A percentile compares a stretch with the other conserved stretches of the same genome.
Evolutionary conservation across 2,113 vertebrate species (phyloP).

Genomic region (Pristiophorus japonicus): DNA sequence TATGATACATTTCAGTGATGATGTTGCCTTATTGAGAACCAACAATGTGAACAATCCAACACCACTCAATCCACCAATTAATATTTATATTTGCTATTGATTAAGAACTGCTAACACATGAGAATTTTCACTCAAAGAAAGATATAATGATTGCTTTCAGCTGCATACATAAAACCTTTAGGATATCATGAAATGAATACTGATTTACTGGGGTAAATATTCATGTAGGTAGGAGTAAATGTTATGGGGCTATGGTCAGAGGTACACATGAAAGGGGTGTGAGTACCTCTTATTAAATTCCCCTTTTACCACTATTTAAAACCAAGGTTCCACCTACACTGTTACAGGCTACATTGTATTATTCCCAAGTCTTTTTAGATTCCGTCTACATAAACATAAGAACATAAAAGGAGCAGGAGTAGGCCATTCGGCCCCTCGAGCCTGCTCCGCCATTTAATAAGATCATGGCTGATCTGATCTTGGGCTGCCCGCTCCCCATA

Average conservation of each 20-base stretch:
- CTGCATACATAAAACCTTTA: not conserved
- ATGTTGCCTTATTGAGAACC: not conserved
- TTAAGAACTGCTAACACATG: not conserved
- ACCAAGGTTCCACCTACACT: not conserved
- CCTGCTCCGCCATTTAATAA: no score
- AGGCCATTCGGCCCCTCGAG: no score
- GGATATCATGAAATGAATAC: not conserved
- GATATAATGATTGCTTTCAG: not conserved
- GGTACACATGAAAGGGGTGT: not conserved
- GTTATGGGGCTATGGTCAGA: not conserved
- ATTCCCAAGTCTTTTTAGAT: not conserved
- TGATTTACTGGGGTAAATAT: not conserved
- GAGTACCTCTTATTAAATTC: not conserved
- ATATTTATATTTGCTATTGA: not conserved
- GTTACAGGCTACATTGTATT: not conserved
- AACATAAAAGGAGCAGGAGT: no score
- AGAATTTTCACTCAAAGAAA: not conserved
- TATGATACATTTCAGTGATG: not conserved
- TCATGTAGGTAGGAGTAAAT: not conserved
- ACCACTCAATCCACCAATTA: not conserved
- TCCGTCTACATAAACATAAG: no score
- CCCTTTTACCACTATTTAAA: slow-evolving; percentile 3
- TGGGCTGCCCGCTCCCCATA: no score
- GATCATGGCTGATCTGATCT: no score
- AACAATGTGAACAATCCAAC: not conserved